Evolutionary conservation across 2,888 invertebrate genomes (phyloP), one percentile per base, ranked within the genome.

Genomic region (Sarcophaga subvicina): DNA sequence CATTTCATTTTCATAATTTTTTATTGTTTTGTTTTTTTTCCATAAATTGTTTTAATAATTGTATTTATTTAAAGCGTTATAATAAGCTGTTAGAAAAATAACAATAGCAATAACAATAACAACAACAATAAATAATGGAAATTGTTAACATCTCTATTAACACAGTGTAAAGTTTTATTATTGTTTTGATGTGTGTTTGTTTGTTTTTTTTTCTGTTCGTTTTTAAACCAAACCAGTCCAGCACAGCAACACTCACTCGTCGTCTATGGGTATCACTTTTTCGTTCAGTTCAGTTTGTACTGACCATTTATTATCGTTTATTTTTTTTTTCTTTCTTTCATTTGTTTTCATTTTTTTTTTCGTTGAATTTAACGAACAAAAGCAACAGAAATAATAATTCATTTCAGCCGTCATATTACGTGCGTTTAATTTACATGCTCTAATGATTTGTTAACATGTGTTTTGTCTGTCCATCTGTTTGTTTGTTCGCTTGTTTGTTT

Each of bases 351-450:
- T 27, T 27, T 27, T 27, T 27, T 27, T 27, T 27, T 27, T 37
- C 6, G 37, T 37, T 37, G 37, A 37, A 37, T 37, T 37, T 37
- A 12, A 64, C 11, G 14, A 25, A 25, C 12, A 59, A n/a, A 17
- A 54, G 17, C 17, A 14, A 2, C 2, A 49, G 49, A 54, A 54
- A 54, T 17, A 54, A 54, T 54, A 54, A 54, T 14, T 54, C 54
- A 54, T 54, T 54, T 54, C 54, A 14, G 17, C 45, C 72, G 71
- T 67, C 37, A 17, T 54, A 37, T 63, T 75, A 60, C 27, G 64
- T 71, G 75, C 60, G 75, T 76, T 75, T 70, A 60, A 81, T 84
- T 79, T 69, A 71, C 60, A 71, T 66, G 82, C 78, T 79, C 78
- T 62, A 64, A 64, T 82, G 70, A 78, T 78, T 82, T 59, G 67